phyloP scores from a whole-genome alignment of 2,797 vertebrate species.

The Sardinella longiceps region DNA sequence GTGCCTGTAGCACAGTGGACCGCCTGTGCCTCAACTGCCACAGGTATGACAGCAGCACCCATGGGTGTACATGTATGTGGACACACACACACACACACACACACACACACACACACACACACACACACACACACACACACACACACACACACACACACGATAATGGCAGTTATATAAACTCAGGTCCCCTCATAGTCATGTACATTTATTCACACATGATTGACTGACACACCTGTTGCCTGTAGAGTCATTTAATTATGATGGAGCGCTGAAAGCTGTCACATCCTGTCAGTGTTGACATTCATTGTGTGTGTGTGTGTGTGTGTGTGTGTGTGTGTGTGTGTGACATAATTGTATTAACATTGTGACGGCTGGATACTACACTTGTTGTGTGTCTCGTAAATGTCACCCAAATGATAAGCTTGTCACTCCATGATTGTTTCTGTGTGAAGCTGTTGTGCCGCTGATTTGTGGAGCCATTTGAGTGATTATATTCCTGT shows the following conservation, averaged over 20 bases:
- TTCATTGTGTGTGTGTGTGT: not conserved
- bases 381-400: not conserved
- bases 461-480: not conserved
- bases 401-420: not conserved
- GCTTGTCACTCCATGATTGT: not conserved
- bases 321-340: no score
- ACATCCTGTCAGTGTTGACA: not conserved
- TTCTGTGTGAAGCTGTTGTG: not conserved
- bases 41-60: constrained; percentile 80
- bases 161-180: no score
- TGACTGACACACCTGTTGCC: not conserved
- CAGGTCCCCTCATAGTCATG: no score
- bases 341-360: not conserved
- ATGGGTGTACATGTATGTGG: no score
- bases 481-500: not conserved
- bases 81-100: constrained; percentile 11
- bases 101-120: not conserved
- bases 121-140: no score
- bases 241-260: not conserved
- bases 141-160: no score
- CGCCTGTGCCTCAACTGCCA: constrained; percentile 98
- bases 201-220: no score
- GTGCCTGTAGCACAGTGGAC: constrained; percentile 97
- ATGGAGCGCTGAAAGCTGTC: not conserved
- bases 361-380: not conserved